phyloP scores from a whole-genome alignment of 2,797 vertebrate genomes.

The Artibeus jamaicensis region DNA sequence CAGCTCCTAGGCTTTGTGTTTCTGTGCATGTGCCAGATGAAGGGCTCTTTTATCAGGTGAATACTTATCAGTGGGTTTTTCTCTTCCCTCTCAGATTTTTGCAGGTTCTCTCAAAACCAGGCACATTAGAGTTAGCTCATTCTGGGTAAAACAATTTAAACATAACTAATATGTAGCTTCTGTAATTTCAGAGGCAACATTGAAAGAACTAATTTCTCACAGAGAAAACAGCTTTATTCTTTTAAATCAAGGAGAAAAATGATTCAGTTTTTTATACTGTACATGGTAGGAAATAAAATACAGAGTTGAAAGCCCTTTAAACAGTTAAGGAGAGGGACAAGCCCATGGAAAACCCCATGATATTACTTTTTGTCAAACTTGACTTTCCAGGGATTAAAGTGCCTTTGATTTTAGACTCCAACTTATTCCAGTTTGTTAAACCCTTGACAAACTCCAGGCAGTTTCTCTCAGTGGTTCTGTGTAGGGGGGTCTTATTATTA shows the following conservation, averaged over 20 bases:
- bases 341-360: not conserved
- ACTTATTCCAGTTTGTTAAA: constrained; percentile 44
- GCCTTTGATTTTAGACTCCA: constrained; percentile 16
- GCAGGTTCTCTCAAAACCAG: not conserved
- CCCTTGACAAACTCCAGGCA: not conserved
- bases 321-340: constrained; percentile 16
- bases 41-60: not conserved
- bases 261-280: not conserved
- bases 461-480: not conserved
- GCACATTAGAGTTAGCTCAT: not conserved
- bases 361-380: not conserved
- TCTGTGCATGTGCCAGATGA: not conserved
- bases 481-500: not conserved
- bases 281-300: not conserved
- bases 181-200: not conserved
- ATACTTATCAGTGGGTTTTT: not conserved
- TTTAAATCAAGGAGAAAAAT: constrained; percentile 13
- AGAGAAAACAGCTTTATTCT: not conserved
- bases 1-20: not conserved
- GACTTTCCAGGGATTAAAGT: constrained; percentile 40
- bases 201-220: not conserved
- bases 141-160: not conserved
- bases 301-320: not conserved
- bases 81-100: not conserved
- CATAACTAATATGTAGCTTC: not conserved